phyloP scores from a whole-genome alignment of 1,140 invertebrate species.

The Vanessa tameamea region DNA sequence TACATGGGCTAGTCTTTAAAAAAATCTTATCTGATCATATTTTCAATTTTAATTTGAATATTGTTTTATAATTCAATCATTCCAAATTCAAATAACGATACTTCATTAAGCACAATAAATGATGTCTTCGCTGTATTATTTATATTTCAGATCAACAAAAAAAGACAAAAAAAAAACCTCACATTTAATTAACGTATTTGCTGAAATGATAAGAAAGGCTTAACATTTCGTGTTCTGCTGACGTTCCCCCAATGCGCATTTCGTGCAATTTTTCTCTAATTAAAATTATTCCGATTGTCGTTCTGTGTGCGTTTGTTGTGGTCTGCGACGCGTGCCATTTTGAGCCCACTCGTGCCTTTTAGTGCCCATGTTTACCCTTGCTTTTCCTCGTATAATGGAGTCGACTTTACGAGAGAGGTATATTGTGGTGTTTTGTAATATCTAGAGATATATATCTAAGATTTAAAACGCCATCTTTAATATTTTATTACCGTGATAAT shows the following conservation, averaged over 20 bases:
- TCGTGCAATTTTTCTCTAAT: constrained; percentile 78
- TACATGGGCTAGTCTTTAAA: too few species aligned
- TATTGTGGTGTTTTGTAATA: constrained; percentile 20
- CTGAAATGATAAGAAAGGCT: not conserved
- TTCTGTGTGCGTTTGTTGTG: constrained; percentile 70
- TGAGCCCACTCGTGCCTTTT: constrained; percentile 73
- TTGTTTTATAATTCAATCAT: too few species aligned
- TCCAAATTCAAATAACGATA: too few species aligned
- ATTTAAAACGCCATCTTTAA: too few species aligned
- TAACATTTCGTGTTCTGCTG: constrained; percentile 35
- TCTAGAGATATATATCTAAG: not conserved
- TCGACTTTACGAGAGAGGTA: constrained; percentile 51
- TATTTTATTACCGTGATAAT: too few species aligned
- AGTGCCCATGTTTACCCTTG: constrained; percentile 73
- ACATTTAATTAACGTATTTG: too few species aligned
- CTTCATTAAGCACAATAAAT: too few species aligned
- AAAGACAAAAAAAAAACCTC: too few species aligned
- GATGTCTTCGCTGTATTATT: too few species aligned
- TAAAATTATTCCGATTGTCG: constrained; percentile 79
- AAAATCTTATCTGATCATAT: too few species aligned
- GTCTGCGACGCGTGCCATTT: constrained; percentile 73
- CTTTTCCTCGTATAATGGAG: constrained; percentile 58
- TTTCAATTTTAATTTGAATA: too few species aligned
- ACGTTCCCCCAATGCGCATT: constrained; percentile 62
- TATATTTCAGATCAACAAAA: too few species aligned